Base-by-base conservation (phyloP, 2,888 invertebrate species). In the Strigamia crassipes region DNA sequence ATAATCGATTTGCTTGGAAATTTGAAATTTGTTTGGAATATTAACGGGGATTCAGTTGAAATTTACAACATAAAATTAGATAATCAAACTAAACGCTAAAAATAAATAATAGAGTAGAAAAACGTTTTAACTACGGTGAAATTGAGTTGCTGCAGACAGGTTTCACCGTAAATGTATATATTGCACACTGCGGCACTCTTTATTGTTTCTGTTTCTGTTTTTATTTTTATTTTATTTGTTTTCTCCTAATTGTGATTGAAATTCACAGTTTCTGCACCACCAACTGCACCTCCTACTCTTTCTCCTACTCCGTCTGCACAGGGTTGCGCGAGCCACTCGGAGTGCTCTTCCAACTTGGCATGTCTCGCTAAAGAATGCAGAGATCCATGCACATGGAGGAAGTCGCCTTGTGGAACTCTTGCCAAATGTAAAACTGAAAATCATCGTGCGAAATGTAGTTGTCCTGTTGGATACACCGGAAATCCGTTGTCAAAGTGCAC, bases 371-470 rank as follows among this genome's bases (percentile, higher is more conserved):
- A 83, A 12, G 80, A 84, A 21, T 85, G 85, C 81, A 83, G 84
- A 78, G 83, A 84, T 87, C 94, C 94, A 21, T 94, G 94, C 86
- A 79, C 38, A 12, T 79, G 79, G 79, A n/a, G 23, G 56, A 41
- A 79, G 15, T 27, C 27, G n/a, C 92, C 93, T 78, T 95, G 95
- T 86, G 95, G 94, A 51, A 92, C 93, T 82, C 94, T 94, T 87
- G 94, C 95, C 1, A 92, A 93, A 87, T 95, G 95, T 87, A 88
- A 92, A 80, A 92, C 94, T 3, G 91, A 90, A 82, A 92, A 94
- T 87, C 94, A 94, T 86, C 93, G 92, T 82, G 92, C 92, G 83
- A 91, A 93, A 85, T 95, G 95, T 86, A 91, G 91, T 87, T 95
- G 95, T 87, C 89, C 91, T 81, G 89, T 91, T 51, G 94, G 94